Base-by-base conservation (phyloP, 2,113 vertebrate species). In the Condylura cristata region DNA sequence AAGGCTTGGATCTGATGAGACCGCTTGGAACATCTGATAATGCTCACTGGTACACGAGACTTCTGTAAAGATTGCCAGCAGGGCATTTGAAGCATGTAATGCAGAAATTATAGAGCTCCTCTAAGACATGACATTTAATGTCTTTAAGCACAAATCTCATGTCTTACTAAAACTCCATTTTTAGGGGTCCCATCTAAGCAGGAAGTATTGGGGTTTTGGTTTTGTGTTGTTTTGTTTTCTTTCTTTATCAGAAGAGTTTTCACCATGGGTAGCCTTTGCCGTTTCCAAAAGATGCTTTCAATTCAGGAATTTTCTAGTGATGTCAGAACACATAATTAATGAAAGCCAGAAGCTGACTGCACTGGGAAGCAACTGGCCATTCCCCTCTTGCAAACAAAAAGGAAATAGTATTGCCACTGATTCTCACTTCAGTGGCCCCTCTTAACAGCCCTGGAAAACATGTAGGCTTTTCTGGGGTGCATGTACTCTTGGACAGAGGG, bases 221-320 rank as follows among this genome's bases (percentile, higher is more conserved):
- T 68, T 68, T 58, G 22, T 20, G 56, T 58, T 58, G 16, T 61
- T 61, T 61, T 61, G 20, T 61, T 61, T 61, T 10, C 3, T 66
- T 60, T 89, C 88, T 79, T 51, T 48, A 46, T 78, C 53, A 63
- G 30, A 80, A 16, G 51, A 41, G 34, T 95, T 82, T 84, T 89
- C 18, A 26, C 39, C n/a, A 37, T 61, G 32, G 26, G 60, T 81
- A 51, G 79, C 37, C 13, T 88, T 92, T 79, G 41, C 63, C 75
- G 18, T 51, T 92, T 83, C n/a, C 61, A 80, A 51, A 85, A 56
- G 58, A 48, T 61, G 8, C 39, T 72, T 89, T 83, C 58, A 86
- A 2, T 75, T n/a, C 34, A 34, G 41, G 41, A 79, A 88, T 79
- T 61, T 58, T 90, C 28, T 41, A 32, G 37, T 2, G 48, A 20